These are phyloP conservation scores for Scleropages formosus DNA, from an alignment of 2,797 vertebrate species.

Conservation along the genomic window DNA sequence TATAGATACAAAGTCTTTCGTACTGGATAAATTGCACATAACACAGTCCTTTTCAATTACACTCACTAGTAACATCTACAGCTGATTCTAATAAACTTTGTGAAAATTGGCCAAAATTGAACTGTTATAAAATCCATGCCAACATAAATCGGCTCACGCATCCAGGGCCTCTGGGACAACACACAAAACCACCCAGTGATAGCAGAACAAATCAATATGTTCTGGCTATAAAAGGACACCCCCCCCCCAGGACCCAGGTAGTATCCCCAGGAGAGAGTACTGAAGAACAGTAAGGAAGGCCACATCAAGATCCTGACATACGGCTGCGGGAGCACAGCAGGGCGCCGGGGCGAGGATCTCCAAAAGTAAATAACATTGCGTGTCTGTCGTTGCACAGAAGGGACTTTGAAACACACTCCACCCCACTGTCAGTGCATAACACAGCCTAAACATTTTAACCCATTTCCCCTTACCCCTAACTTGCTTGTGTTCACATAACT, in stretches of 20 bases:
- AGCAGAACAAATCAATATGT: slow-evolving; percentile 22
- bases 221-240: neutral
- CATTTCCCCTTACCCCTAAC: neutral
- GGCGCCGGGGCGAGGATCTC: slow-evolving; percentile 1
- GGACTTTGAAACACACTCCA: slow-evolving; percentile 7
- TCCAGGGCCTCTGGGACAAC: neutral
- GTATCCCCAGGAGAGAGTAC: neutral
- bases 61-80: neutral
- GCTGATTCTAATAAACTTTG: neutral
- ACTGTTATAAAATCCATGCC: neutral
- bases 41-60: neutral
- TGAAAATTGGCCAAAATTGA: neutral
- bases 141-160: neutral
- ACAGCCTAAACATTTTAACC: slow-evolving; percentile 2
- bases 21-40: neutral
- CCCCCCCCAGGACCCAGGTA: neutral
- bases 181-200: neutral
- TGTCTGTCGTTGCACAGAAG: neutral
- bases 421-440: slow-evolving; percentile 15
- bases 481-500: neutral
- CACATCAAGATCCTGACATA: neutral
- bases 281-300: neutral
- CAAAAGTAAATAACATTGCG: neutral
- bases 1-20: neutral
- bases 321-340: neutral